phyloP scores from a whole-genome alignment of 2,797 vertebrate species.

The Danio albolineatus region DNA sequence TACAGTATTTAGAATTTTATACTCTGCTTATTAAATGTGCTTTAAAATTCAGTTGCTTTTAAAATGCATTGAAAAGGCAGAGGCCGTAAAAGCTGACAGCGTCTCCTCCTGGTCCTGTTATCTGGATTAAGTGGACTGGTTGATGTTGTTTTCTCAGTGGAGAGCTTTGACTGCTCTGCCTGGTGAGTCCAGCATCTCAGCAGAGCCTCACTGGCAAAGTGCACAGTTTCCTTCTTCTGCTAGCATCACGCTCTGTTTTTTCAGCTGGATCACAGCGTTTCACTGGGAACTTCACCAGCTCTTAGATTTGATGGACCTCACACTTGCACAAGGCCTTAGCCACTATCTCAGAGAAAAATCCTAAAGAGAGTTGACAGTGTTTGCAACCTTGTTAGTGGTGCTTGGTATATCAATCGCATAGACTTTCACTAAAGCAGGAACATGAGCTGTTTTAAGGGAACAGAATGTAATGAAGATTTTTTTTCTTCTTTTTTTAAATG shows the following conservation, averaged over 20 bases:
- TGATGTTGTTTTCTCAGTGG: slow-evolving; percentile 53
- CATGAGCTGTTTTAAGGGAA: background rate
- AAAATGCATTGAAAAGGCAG: background rate
- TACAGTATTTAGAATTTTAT: too few species aligned
- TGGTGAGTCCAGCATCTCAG: slow-evolving; percentile 53
- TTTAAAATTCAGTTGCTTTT: background rate
- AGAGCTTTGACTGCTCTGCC: slow-evolving; percentile 30
- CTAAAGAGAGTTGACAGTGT: slow-evolving; percentile 69
- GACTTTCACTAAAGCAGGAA: background rate
- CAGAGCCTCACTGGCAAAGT: slow-evolving; percentile 61
- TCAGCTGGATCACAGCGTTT: slow-evolving; percentile 86
- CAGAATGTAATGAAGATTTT: background rate
- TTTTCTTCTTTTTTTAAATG: too few species aligned
- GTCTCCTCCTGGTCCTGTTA: slow-evolving; percentile 2
- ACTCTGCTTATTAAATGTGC: too few species aligned
- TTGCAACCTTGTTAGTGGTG: slow-evolving; percentile 2
- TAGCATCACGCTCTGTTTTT: slow-evolving; percentile 83
- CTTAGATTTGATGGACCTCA: slow-evolving; percentile 82
- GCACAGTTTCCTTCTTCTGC: slow-evolving; percentile 41
- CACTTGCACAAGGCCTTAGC: slow-evolving; percentile 37
- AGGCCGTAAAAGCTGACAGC: background rate
- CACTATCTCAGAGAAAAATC: slow-evolving; percentile 23
- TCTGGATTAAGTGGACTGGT: slow-evolving; percentile 32
- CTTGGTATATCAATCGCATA: background rate
- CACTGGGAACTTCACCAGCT: slow-evolving; percentile 62